A percentile compares a stretch with the other conserved stretches of the same genome.
Conservation (phyloP, 2,113 vertebrate species). For the Desmodus rotundus region DNA sequence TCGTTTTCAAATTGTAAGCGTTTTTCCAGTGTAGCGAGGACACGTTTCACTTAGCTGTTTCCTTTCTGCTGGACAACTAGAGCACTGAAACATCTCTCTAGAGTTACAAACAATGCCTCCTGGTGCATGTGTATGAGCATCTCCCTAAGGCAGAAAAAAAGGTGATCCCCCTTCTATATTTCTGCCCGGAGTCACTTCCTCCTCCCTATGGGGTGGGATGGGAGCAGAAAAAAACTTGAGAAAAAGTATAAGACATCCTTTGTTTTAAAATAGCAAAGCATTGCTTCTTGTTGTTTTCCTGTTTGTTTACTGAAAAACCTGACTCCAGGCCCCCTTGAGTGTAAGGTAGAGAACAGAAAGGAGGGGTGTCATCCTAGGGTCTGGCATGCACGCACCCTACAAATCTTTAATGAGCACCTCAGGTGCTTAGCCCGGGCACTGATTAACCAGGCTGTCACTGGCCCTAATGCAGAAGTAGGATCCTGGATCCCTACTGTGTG, state of each 20-base stretch:
- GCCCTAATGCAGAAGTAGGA: background rate
- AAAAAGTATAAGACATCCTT: background rate
- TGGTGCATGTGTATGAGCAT: background rate
- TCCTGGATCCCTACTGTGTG: background rate
- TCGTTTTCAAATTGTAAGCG: no score
- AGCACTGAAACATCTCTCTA: background rate
- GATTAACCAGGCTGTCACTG: background rate
- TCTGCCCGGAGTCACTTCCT: background rate
- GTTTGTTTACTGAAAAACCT: background rate
- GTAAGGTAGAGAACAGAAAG: background rate
- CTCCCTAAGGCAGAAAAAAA: background rate
- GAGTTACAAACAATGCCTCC: background rate
- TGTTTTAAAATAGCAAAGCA: background rate
- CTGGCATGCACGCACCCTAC: background rate
- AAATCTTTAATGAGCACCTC: background rate
- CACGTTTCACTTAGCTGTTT: background rate
- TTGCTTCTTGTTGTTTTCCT: background rate
- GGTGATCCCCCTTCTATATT: background rate
- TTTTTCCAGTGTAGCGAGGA: background rate
- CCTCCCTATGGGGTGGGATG: background rate
- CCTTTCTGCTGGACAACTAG: background rate
- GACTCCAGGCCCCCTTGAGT: background rate
- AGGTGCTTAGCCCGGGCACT: background rate
- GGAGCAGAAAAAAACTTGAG: background rate
- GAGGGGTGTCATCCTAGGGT: background rate